These are phyloP conservation scores for Rhombomys opimus DNA, from an alignment of 2,113 vertebrate genomes.

Conservation along the genomic window DNA sequence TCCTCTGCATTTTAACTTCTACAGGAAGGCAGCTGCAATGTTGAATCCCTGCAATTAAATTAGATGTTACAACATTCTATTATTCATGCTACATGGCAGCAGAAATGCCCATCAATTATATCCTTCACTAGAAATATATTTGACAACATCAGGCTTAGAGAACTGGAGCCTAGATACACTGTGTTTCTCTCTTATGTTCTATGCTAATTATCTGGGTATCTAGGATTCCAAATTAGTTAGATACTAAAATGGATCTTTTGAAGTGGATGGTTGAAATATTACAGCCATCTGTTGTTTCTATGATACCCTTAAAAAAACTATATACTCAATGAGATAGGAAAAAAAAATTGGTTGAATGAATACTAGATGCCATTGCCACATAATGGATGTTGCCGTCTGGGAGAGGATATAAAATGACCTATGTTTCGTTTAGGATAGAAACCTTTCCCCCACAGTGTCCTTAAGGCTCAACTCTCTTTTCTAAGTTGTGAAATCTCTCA, in stretches of 20 bases:
- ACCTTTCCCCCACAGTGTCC: not conserved
- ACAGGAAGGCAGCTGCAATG: not conserved
- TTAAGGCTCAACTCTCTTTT: not conserved
- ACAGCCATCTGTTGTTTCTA: not conserved
- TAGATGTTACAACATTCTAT: slow-evolving; percentile 20
- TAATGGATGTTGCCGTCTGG: not conserved
- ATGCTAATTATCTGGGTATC: slow-evolving; percentile 11
- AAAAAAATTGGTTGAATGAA: not conserved
- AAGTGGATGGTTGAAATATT: not conserved
- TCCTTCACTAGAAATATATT: slow-evolving; percentile 6
- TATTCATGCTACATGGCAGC: not conserved
- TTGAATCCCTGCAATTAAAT: slow-evolving; percentile 58
- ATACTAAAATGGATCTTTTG: slow-evolving; percentile 4
- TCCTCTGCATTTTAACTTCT: slow-evolving; percentile 38
- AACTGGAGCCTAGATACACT: slow-evolving; percentile 15
- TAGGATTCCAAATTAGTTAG: not conserved
- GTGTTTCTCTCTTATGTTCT: not conserved
- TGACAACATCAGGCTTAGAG: slow-evolving; percentile 5
- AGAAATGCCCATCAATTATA: slow-evolving; percentile 22
- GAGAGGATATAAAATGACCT: not conserved
- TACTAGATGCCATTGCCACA: not conserved
- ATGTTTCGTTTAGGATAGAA: not conserved
- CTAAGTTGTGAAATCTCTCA: not conserved
- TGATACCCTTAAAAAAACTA: not conserved
- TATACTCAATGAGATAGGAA: not conserved